Conservation (phyloP, 2,888 invertebrate genomes). For the Andrena trimmerana region DNA sequence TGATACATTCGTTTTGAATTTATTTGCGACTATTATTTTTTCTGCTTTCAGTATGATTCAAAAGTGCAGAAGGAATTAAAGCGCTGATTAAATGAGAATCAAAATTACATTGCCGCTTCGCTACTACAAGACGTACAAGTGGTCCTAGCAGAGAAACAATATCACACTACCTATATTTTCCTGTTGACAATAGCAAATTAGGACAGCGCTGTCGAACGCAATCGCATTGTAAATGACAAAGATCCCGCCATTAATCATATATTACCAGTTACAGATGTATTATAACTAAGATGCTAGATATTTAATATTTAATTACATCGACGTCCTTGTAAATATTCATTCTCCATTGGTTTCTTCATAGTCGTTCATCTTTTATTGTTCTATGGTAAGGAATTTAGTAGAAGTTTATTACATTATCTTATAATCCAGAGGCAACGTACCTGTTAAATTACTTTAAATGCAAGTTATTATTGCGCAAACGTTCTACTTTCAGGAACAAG, state of each 20-base stretch:
- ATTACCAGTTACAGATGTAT: slow-evolving; percentile 32
- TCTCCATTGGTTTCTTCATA: slow-evolving; percentile 20
- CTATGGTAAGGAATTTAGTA: slow-evolving; percentile 33
- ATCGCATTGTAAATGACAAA: slow-evolving; percentile 40
- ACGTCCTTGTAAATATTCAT: slow-evolving; percentile 33
- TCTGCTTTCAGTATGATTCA: slow-evolving; percentile 76
- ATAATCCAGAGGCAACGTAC: background rate
- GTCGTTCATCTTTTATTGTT: slow-evolving; percentile 13
- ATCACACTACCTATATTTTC: slow-evolving; percentile 57
- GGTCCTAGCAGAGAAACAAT: slow-evolving; percentile 68
- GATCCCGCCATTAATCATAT: slow-evolving; percentile 25
- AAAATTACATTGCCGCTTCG: slow-evolving; percentile 70
- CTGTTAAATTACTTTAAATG: background rate
- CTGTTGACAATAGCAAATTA: slow-evolving; percentile 62
- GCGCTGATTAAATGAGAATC: slow-evolving; percentile 69
- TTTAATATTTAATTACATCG: slow-evolving; percentile 21
- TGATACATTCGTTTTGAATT: slow-evolving; percentile 72
- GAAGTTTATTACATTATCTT: background rate
- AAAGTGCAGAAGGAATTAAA: slow-evolving; percentile 71
- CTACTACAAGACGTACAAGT: slow-evolving; percentile 72
- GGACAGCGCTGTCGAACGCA: slow-evolving; percentile 29
- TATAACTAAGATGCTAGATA: slow-evolving; percentile 42
- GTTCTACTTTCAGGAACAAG: background rate
- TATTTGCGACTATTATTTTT: slow-evolving; percentile 75
- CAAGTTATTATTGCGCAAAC: background rate